A percentile compares a stretch with the other conserved stretches of the same genome.
These are phyloP conservation scores for Periplaneta americana DNA, from an alignment of 1,140 invertebrate species.

Conservation along the genomic window DNA sequence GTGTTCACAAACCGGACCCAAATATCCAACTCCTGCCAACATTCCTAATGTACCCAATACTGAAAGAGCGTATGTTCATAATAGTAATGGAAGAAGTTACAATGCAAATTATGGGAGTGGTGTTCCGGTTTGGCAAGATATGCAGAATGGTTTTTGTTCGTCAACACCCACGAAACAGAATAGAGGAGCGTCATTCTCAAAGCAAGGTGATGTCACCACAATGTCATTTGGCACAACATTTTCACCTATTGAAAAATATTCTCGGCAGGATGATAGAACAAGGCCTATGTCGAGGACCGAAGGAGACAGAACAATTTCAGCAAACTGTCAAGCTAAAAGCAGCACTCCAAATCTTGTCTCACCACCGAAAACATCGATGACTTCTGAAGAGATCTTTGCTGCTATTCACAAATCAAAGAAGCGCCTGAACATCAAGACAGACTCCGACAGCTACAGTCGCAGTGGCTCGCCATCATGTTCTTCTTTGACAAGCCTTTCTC, in stretches of 20 bases:
- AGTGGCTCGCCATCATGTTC: constrained; percentile 46
- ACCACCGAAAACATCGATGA: constrained; percentile 59
- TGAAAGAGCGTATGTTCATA: not conserved
- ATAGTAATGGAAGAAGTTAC: not conserved
- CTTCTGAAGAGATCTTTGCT: constrained; percentile 68
- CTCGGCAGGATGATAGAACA: not conserved
- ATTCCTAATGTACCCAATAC: not conserved
- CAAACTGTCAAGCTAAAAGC: not conserved
- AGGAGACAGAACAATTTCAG: not conserved
- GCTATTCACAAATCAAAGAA: constrained; percentile 74
- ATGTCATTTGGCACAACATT: not conserved
- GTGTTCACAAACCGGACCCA: not conserved
- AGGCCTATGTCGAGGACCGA: not conserved
- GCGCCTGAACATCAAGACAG: constrained; percentile 55
- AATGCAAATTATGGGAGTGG: not conserved
- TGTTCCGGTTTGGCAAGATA: not conserved
- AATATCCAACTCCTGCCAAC: not conserved
- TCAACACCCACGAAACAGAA: not conserved
- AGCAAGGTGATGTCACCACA: not conserved
- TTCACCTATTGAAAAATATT: not conserved
- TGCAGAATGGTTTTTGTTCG: not conserved
- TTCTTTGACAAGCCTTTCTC: constrained; percentile 43
- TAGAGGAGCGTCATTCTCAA: not conserved
- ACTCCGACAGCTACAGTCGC: constrained; percentile 28
- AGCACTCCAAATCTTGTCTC: constrained; percentile 5